Evolutionary conservation across 2,888 invertebrate genomes (phyloP).

Genomic region (Nephrocerus scutellatus): DNA sequence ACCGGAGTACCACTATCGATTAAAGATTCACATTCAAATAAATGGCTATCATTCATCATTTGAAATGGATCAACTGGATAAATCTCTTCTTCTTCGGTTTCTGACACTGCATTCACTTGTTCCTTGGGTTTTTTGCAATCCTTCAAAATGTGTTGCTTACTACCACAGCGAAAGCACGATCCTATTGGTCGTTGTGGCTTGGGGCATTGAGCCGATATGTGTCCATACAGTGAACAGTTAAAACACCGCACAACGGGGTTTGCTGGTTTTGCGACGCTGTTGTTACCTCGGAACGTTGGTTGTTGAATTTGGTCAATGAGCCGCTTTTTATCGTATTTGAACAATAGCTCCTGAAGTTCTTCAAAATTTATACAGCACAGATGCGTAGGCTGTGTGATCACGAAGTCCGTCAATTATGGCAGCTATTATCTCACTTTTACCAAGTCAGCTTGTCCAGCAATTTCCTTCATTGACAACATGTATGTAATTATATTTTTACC

Average conservation of each 20-base stretch:
- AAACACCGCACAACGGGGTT: background rate
- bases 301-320: background rate
- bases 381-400: constrained; percentile 1
- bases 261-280: too few relatives aligned
- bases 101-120: background rate
- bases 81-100: background rate
- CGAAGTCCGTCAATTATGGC: constrained; percentile 2
- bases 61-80: background rate
- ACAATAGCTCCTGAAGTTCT: constrained; percentile 1
- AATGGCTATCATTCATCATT: constrained; percentile 3
- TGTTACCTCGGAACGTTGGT: background rate
- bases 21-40: background rate
- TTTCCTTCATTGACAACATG: constrained; percentile 8
- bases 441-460: constrained; percentile 4
- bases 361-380: constrained; percentile 2
- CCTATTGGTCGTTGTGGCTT: background rate
- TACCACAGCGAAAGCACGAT: constrained; percentile 2
- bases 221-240: constrained; percentile 3
- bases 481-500: constrained; percentile 3
- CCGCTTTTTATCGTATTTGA: constrained; percentile 1
- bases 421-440: background rate
- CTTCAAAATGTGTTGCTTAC: constrained; percentile 4
- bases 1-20: constrained; percentile 6
- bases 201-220: constrained; percentile 2
- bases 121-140: background rate